Percentiles rank a stretch among this genome's conserved stretches.
phyloP scores from a whole-genome alignment of 2,888 invertebrate species.

The Sphinx pinastri region DNA sequence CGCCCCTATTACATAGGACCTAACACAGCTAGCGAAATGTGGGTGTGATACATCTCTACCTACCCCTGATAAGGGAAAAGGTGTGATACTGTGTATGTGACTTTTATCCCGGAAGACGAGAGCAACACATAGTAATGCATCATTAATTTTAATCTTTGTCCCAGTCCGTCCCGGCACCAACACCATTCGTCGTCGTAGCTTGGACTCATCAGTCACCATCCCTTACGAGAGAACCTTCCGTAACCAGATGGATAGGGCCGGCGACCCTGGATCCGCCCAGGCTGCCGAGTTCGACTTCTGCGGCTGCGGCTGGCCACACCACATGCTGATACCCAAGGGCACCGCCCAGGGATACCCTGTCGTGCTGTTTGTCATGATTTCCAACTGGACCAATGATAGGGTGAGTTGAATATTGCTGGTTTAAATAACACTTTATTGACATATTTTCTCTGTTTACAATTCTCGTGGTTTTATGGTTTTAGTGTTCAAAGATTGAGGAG shows the following conservation, averaged over 20 bases:
- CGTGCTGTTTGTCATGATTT: slow-evolving; percentile 91
- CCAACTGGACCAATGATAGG: slow-evolving; percentile 87
- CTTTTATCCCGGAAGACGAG: too few relatives aligned
- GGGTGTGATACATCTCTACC: too few relatives aligned
- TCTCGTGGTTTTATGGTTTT: not conserved
- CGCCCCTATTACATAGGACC: too few relatives aligned
- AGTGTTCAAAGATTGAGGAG: too few relatives aligned
- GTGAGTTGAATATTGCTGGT: slow-evolving; percentile 61
- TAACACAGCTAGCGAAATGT: too few relatives aligned
- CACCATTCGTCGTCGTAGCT: slow-evolving; percentile 86
- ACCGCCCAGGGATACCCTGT: slow-evolving; percentile 85
- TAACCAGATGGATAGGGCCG: slow-evolving; percentile 85
- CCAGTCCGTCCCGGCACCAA: slow-evolving; percentile 88
- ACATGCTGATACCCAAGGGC: slow-evolving; percentile 91
- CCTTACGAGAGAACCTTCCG: slow-evolving; percentile 93
- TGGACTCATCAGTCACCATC: slow-evolving; percentile 91
- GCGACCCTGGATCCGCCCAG: slow-evolving; percentile 73
- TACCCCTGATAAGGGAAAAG: too few relatives aligned
- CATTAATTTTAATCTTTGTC: not conserved
- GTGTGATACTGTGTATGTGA: too few relatives aligned
- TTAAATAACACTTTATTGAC: too few relatives aligned
- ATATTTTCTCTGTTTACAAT: too few relatives aligned
- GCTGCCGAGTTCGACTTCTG: slow-evolving; percentile 89
- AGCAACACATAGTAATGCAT: too few relatives aligned
- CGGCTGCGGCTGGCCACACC: slow-evolving; percentile 95